A percentile compares a stretch with the other conserved stretches of the same genome.
Conservation (phyloP, 2,113 vertebrate genomes). For the Sylvia atricapilla region DNA sequence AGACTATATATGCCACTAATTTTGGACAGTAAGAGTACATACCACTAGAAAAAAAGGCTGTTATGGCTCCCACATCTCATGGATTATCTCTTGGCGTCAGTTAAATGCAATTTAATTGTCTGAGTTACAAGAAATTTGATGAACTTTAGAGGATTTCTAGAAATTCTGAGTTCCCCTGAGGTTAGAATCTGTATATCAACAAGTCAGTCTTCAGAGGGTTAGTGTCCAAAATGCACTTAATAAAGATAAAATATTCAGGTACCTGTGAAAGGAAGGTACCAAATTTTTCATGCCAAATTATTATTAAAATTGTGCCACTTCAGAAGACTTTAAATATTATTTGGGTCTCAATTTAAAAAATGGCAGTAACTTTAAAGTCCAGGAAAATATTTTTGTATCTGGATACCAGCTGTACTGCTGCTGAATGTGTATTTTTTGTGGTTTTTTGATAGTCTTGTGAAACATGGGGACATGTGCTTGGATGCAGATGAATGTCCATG, state of each 20-base stretch:
- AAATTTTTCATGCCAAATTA: not conserved
- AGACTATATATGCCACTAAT: not conserved
- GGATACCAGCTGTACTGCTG: not conserved
- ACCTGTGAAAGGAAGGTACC: not conserved
- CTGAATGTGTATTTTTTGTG: not conserved
- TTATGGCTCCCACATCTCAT: not conserved
- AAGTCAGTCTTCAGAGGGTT: not conserved
- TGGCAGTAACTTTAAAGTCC: not conserved
- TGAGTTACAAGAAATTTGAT: not conserved
- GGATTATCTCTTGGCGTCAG: not conserved
- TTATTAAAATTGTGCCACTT: not conserved
- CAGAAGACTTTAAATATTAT: not conserved
- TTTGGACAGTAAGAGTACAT: not conserved
- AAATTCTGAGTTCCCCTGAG: not conserved
- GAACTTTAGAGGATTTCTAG: not conserved
- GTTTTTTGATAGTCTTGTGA: constrained; percentile 79
- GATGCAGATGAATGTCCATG: constrained; percentile 87
- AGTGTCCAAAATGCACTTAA: not conserved
- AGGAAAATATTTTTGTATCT: not conserved
- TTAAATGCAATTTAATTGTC: not conserved
- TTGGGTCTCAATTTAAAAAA: not conserved
- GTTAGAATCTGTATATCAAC: not conserved
- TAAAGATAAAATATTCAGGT: not conserved
- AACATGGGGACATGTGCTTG: constrained; percentile 89
- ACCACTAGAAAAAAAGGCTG: not conserved